Conservation (phyloP, 2,797 vertebrate species). For the Moxostoma hubbsi region DNA sequence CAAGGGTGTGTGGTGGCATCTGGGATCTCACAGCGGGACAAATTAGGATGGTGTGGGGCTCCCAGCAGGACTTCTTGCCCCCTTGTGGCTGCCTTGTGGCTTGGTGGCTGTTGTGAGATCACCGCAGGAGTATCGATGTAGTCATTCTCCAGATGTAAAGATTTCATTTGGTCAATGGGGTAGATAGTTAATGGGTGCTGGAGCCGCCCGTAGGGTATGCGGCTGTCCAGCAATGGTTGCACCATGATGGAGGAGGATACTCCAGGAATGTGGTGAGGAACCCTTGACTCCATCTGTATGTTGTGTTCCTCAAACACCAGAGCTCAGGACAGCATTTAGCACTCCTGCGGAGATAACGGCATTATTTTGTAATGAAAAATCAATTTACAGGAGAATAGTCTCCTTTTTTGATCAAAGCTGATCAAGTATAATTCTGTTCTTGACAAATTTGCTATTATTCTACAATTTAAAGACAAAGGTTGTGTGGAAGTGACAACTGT, state of each 20-base stretch:
- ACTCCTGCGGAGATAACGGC: slow-evolving; percentile 71
- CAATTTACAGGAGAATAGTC: not conserved
- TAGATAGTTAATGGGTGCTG: slow-evolving; percentile 93
- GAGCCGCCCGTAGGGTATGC: slow-evolving; percentile 87
- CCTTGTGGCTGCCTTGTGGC: slow-evolving; percentile 76
- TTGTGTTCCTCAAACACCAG: slow-evolving; percentile 71
- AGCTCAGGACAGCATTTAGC: slow-evolving; percentile 76
- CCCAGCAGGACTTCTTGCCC: slow-evolving; percentile 75
- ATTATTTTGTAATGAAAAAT: slow-evolving; percentile 27
- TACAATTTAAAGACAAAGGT: not conserved
- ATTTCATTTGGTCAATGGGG: slow-evolving; percentile 96
- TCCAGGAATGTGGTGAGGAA: slow-evolving; percentile 89
- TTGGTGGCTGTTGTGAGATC: slow-evolving; percentile 76
- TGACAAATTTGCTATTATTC: not conserved
- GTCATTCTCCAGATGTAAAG: slow-evolving; percentile 91
- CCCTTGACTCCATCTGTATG: slow-evolving; percentile 89
- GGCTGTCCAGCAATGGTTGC: slow-evolving; percentile 89
- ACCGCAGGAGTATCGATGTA: slow-evolving; percentile 94
- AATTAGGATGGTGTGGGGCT: slow-evolving; percentile 73
- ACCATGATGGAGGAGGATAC: slow-evolving; percentile 88
- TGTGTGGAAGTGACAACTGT: not conserved
- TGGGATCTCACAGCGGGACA: slow-evolving; percentile 83
- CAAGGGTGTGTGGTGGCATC: slow-evolving; percentile 93
- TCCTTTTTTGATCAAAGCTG: not conserved
- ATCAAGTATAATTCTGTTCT: not conserved